phyloP scores from a whole-genome alignment of 2,888 invertebrate genomes.

The Trypoxylon attenuatum region DNA sequence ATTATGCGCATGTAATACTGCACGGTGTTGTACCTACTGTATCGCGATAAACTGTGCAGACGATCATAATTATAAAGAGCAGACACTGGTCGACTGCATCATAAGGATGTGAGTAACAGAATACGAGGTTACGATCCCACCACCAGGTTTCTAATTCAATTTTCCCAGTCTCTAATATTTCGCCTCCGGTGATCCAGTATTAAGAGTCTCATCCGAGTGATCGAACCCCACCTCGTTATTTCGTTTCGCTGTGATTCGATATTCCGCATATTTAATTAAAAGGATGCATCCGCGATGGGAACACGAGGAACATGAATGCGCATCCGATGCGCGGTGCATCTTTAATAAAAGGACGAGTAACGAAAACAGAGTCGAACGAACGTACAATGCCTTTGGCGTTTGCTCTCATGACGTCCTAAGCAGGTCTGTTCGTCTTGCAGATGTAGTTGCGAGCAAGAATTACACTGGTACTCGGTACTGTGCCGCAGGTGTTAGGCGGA shows the following conservation, averaged over 20 bases:
- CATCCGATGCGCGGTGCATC: no score
- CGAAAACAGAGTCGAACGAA: not conserved
- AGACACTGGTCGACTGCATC: not conserved
- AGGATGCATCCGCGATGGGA: no score
- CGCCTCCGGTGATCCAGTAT: not conserved
- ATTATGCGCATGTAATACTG: slow-evolving; percentile 45
- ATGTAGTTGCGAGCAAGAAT: not conserved
- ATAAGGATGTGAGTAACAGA: not conserved
- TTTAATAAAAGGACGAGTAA: no score
- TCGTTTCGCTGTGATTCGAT: no score
- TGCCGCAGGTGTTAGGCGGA: slow-evolving; percentile 18
- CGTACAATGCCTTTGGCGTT: not conserved
- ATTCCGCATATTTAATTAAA: no score
- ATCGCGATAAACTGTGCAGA: slow-evolving; percentile 39
- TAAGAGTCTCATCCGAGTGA: no score
- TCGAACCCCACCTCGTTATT: no score
- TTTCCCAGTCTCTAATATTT: not conserved
- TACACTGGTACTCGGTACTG: slow-evolving; percentile 3
- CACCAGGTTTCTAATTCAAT: not conserved
- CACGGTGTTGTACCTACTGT: slow-evolving; percentile 18
- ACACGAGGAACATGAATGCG: no score
- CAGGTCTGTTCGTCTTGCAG: no score
- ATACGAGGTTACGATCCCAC: not conserved
- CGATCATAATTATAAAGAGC: slow-evolving; percentile 33
- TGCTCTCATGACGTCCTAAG: no score